Conservation (phyloP, 2,888 invertebrate species). For the Dryadula phaetusa region DNA sequence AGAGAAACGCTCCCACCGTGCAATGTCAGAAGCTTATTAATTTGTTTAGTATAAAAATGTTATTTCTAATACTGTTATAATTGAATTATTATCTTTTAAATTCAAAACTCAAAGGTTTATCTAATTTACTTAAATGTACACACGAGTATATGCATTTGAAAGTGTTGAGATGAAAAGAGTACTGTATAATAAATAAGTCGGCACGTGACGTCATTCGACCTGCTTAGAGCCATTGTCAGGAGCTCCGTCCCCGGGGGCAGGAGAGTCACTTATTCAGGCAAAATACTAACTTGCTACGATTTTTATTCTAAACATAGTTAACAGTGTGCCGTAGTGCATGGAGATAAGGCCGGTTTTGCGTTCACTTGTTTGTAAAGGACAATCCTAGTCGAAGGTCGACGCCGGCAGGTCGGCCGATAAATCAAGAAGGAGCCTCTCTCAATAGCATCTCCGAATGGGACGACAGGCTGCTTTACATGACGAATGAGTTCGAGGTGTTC, state of each 20-base stretch:
- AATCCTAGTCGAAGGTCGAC: constrained; percentile 26
- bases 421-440: constrained; percentile 30
- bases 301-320: constrained; percentile 1
- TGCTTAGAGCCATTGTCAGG: constrained; percentile 55
- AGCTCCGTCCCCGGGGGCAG: constrained; percentile 45
- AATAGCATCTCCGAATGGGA: constrained; percentile 16
- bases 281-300: constrained; percentile 40
- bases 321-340: not conserved
- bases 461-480: constrained; percentile 18
- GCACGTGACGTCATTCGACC: constrained; percentile 55
- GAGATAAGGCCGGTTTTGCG: not conserved
- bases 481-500: constrained; percentile 10
- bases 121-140: not conserved
- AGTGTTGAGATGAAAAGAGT: not conserved
- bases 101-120: no score
- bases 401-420: constrained; percentile 27
- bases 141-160: no score
- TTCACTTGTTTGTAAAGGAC: not conserved
- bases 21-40: no score
- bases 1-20: no score
- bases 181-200: constrained; percentile 48
- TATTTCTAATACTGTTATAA: no score
- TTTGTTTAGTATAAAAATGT: no score
- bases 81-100: no score
- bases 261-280: constrained; percentile 46